Conservation (phyloP, 2,797 vertebrate genomes). For the Gambelia wislizenii region DNA sequence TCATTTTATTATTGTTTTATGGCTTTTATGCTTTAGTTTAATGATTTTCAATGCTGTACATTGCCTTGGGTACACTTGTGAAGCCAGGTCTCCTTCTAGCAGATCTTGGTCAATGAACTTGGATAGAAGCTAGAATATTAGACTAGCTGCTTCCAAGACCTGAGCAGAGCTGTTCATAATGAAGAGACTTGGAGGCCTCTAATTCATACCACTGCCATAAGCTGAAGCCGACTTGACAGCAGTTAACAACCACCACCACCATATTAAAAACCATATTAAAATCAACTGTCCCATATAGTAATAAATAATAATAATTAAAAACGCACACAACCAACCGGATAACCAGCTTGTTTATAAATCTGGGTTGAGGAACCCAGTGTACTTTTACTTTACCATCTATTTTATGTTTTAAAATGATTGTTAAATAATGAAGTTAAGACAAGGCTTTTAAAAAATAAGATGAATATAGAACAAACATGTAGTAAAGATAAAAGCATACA, state of each 20-base stretch:
- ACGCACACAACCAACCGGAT: background rate
- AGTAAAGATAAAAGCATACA: background rate
- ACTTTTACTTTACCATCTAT: background rate
- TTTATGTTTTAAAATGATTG: constrained; percentile 10
- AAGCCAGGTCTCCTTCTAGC: background rate
- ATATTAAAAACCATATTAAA: too few species aligned
- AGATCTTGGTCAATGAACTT: background rate
- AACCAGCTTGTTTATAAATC: background rate
- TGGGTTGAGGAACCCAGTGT: background rate
- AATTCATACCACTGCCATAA: too few species aligned
- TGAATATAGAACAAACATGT: constrained; percentile 26
- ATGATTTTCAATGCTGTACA: background rate
- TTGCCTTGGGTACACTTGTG: background rate
- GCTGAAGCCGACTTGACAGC: too few species aligned
- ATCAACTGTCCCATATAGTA: background rate
- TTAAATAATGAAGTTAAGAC: background rate
- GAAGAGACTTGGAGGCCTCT: too few species aligned
- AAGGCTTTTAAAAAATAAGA: constrained; percentile 2
- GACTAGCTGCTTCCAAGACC: too few species aligned
- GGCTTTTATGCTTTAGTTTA: background rate
- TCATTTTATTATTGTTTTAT: constrained; percentile 8
- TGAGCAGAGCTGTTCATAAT: too few species aligned
- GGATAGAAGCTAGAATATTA: background rate
- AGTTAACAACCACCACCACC: too few species aligned
- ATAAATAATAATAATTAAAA: too few species aligned